A percentile compares a stretch with the other conserved stretches of the same genome.
Conservation (phyloP, 2,888 invertebrate genomes). For the Cephus runcator region DNA sequence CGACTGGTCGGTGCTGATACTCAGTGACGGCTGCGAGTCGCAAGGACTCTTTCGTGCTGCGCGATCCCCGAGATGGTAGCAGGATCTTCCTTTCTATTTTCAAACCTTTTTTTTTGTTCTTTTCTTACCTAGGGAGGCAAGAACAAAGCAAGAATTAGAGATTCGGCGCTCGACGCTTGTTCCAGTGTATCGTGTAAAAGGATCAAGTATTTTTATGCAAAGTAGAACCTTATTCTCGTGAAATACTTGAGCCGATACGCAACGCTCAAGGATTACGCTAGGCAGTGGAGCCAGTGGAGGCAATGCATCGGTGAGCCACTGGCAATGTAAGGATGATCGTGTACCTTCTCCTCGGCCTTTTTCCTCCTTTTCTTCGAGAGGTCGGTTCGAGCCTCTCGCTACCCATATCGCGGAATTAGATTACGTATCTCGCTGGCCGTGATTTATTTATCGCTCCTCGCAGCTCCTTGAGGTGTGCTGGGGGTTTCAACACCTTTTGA, state of each 20-base stretch:
- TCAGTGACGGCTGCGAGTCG: background rate
- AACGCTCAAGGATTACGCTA: background rate
- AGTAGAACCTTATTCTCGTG: background rate
- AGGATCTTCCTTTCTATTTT: background rate
- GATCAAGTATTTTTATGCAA: background rate
- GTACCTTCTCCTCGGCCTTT: background rate
- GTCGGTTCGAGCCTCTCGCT: slow-evolving; percentile 25
- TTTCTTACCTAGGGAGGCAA: background rate
- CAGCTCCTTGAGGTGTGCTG: slow-evolving; percentile 44
- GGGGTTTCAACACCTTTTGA: slow-evolving; percentile 54
- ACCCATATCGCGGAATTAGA: slow-evolving; percentile 52
- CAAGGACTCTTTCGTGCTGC: background rate
- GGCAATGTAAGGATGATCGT: background rate
- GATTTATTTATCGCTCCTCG: slow-evolving; percentile 52
- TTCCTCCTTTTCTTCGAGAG: background rate
- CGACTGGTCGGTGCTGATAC: background rate
- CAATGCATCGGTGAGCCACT: background rate
- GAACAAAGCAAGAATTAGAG: background rate
- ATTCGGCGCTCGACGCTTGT: background rate
- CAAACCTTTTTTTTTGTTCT: background rate
- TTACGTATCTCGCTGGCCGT: slow-evolving; percentile 51
- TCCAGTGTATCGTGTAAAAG: background rate
- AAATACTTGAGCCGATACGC: background rate
- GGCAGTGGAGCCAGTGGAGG: background rate
- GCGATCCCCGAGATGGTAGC: background rate